phyloP scores from a whole-genome alignment of 2,888 invertebrate genomes.

The Phyllotreta striolata region DNA sequence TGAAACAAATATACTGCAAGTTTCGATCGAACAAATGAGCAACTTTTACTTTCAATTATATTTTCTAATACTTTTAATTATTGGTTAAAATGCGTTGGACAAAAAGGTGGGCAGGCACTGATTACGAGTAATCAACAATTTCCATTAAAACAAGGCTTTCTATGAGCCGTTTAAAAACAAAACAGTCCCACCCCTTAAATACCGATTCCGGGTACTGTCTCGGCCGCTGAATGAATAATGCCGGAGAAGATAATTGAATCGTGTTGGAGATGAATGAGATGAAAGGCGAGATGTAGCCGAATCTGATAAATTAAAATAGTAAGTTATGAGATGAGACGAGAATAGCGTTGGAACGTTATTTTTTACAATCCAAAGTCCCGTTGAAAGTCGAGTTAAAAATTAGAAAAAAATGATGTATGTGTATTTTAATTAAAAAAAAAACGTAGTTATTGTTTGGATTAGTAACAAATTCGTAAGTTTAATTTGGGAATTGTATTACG shows the following conservation, averaged over 20 bases:
- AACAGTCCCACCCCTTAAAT: constrained; percentile 12
- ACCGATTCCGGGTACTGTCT: constrained; percentile 8
- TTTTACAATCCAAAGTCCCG: constrained; percentile 13
- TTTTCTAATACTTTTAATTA: too few relatives aligned
- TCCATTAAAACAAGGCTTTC: too few relatives aligned
- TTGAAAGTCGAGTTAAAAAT: constrained; percentile 7
- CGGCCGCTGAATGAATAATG: constrained; percentile 11
- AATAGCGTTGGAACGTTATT: constrained; percentile 1
- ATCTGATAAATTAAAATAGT: constrained; percentile 17
- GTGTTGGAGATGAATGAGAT: constrained; percentile 17
- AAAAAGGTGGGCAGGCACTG: too few relatives aligned
- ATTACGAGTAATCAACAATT: too few relatives aligned
- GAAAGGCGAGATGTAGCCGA: constrained; percentile 9
- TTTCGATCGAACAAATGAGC: too few relatives aligned
- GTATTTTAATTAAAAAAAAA: not conserved
- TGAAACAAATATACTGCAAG: too few relatives aligned
- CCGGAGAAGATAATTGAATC: constrained; percentile 9
- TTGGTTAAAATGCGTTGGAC: too few relatives aligned
- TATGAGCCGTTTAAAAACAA: not conserved
- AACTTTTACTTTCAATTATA: too few relatives aligned
- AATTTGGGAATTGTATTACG: not conserved
- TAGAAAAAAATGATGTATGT: constrained; percentile 8
- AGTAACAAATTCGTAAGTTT: constrained; percentile 5
- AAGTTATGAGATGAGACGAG: constrained; percentile 12
- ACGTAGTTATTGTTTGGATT: not conserved